phyloP scores from a whole-genome alignment of 53 echinoderm and acorn worm genomes.

The Echinometra lucunter region DNA sequence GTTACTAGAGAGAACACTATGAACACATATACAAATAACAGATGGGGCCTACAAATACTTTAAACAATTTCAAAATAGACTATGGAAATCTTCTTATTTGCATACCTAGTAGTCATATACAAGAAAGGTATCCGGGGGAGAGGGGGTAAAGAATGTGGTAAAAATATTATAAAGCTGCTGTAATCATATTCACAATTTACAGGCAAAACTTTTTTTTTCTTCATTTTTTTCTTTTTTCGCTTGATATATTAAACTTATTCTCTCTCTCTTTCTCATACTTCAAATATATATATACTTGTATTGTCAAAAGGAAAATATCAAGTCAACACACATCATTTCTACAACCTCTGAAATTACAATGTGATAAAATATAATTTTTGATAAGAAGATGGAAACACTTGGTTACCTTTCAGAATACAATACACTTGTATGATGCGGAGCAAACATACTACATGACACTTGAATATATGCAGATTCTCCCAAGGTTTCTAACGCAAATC shows the following conservation, averaged over 20 bases:
- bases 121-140: slow-evolving; percentile 34
- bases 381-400: slow-evolving; percentile 31
- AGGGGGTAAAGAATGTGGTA: slow-evolving; percentile 69
- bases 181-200: slow-evolving; percentile 71
- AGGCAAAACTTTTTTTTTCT: slow-evolving; percentile 57
- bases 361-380: slow-evolving; percentile 67
- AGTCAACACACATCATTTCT: slow-evolving; percentile 67
- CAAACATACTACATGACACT: slow-evolving; percentile 43
- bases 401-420: slow-evolving; percentile 65
- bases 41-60: slow-evolving; percentile 17
- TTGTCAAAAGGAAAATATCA: slow-evolving; percentile 69
- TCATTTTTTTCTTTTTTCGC: slow-evolving; percentile 28
- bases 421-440: slow-evolving; percentile 47
- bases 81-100: slow-evolving; percentile 53
- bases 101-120: slow-evolving; percentile 62
- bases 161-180: slow-evolving; percentile 72
- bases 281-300: slow-evolving; percentile 72
- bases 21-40: slow-evolving; percentile 59
- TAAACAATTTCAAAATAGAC: slow-evolving; percentile 59
- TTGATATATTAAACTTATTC: slow-evolving; percentile 58
- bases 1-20: slow-evolving; percentile 41
- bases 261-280: slow-evolving; percentile 55
- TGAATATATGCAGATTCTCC: slow-evolving; percentile 38
- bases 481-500: not conserved
- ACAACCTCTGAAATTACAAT: slow-evolving; percentile 66